Evolutionary conservation across 2,113 vertebrate species (phyloP).

Genomic region (Phycodurus eques): DNA sequence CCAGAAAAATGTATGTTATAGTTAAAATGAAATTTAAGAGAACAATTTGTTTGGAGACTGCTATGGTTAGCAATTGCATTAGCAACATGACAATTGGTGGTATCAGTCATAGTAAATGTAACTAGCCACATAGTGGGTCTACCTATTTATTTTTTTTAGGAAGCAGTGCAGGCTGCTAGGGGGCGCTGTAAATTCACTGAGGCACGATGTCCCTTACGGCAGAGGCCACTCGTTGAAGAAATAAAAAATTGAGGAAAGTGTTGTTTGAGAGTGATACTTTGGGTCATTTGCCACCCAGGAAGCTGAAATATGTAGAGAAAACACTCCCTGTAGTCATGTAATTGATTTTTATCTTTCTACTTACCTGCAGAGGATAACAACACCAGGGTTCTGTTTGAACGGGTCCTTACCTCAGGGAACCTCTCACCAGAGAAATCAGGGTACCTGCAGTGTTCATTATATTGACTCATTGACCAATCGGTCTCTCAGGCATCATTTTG

Average conservation of each 20-base stretch:
- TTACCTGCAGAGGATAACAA: constrained; percentile 92
- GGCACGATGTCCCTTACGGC: too few relatives aligned
- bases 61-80: too few relatives aligned
- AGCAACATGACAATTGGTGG: too few relatives aligned
- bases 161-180: too few relatives aligned
- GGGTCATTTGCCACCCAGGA: background rate
- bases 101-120: too few relatives aligned
- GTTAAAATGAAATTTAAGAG: too few relatives aligned
- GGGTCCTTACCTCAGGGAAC: constrained; percentile 97
- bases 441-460: constrained; percentile 60
- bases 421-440: constrained; percentile 97
- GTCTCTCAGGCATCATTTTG: background rate
- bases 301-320: background rate
- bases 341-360: background rate
- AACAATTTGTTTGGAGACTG: too few relatives aligned
- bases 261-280: background rate
- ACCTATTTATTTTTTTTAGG: too few relatives aligned
- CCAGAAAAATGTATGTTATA: too few relatives aligned
- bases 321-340: background rate
- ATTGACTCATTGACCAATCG: background rate
- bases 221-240: background rate
- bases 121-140: too few relatives aligned
- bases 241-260: background rate
- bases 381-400: constrained; percentile 97
- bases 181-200: too few relatives aligned